Evolutionary conservation across 2,888 invertebrate species (phyloP).

Genomic region (Campoletis raptor): DNA sequence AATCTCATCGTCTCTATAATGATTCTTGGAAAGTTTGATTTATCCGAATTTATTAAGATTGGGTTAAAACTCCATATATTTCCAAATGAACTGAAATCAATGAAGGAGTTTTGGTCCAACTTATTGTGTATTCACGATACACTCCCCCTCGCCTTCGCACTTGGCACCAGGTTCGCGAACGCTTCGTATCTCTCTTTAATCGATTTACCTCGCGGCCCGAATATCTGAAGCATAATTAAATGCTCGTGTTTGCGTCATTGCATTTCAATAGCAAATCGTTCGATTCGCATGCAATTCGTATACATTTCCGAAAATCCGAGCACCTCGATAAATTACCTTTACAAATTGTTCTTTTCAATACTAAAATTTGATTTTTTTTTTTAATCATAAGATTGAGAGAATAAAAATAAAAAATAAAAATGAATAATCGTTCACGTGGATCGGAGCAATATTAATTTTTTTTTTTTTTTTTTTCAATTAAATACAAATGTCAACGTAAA

Average conservation of each 20-base stretch:
- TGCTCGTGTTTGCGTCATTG: constrained; percentile 22
- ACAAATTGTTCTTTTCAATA: neutral
- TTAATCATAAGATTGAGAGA: neutral
- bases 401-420: neutral
- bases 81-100: neutral
- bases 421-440: neutral
- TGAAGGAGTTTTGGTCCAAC: neutral
- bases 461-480: neutral
- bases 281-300: neutral
- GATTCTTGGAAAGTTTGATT: constrained; percentile 17
- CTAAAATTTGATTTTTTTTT: neutral
- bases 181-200: constrained; percentile 33
- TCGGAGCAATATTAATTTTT: neutral
- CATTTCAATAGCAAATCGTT: constrained; percentile 6
- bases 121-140: neutral
- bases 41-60: too few species aligned
- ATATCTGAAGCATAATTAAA: constrained; percentile 26
- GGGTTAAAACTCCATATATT: neutral
- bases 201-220: constrained; percentile 26
- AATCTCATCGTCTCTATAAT: neutral
- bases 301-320: neutral
- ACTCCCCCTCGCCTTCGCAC: neutral
- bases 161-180: neutral
- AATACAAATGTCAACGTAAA: neutral
- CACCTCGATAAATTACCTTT: neutral